Evolutionary conservation across 2,888 invertebrate genomes (phyloP).

Genomic region (Eledone cirrhosa): DNA sequence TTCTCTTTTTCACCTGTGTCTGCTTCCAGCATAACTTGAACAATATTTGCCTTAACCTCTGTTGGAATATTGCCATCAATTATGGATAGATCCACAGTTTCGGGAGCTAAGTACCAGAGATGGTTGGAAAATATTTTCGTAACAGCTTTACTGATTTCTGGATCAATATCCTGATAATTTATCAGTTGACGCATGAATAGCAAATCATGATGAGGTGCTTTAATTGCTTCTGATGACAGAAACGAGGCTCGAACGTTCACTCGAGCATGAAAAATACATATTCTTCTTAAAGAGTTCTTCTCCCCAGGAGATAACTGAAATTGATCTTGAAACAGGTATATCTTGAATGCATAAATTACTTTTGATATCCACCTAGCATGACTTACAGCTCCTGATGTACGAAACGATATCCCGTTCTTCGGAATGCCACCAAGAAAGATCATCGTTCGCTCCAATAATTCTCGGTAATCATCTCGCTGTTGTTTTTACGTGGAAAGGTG

Average conservation of each 20-base stretch:
- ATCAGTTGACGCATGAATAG: too few species aligned
- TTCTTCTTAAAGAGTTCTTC: background rate
- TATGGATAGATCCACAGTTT: background rate
- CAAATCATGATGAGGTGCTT: background rate
- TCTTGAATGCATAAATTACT: background rate
- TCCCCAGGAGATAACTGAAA: too few species aligned
- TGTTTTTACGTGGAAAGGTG: background rate
- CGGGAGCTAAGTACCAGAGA: background rate
- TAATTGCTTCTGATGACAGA: background rate
- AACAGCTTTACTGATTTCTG: background rate
- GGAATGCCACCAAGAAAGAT: background rate
- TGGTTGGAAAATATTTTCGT: background rate
- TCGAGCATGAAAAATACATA: background rate
- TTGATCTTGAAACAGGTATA: too few species aligned
- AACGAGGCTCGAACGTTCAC: background rate
- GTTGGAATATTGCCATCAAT: background rate
- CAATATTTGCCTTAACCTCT: too few species aligned
- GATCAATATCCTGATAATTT: too few species aligned
- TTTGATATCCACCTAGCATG: background rate
- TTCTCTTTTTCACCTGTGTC: too few species aligned
- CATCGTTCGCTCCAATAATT: background rate
- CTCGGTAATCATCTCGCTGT: conserved; percentile 2
- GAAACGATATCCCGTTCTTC: background rate
- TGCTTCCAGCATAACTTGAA: too few species aligned
- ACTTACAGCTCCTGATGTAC: background rate